Evolutionary conservation across 1,140 invertebrate species (phyloP).

Genomic region (Homalodisca vitripennis): DNA sequence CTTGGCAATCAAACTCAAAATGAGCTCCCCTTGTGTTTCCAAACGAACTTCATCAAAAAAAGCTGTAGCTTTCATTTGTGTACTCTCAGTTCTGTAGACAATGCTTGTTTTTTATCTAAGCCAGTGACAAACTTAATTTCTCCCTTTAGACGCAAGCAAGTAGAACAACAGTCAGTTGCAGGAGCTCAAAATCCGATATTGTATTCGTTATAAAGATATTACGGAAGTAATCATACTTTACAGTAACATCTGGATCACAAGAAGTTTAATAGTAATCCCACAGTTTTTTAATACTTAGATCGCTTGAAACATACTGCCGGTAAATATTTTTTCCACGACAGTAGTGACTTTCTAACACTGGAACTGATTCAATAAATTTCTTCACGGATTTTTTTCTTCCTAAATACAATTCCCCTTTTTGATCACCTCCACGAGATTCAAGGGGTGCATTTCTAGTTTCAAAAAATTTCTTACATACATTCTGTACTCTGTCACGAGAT

Average conservation of each 20-base stretch:
- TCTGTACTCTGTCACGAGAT: too few species aligned
- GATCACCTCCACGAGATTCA: too few species aligned
- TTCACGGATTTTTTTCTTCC: background rate
- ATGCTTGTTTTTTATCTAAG: background rate
- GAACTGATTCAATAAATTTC: background rate
- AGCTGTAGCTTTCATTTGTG: constrained; percentile 8
- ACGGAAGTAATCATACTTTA: too few species aligned
- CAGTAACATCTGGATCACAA: too few species aligned
- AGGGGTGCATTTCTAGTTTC: background rate
- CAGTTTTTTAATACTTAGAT: background rate
- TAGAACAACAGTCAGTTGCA: background rate
- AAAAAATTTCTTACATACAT: background rate
- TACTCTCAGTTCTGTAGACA: background rate
- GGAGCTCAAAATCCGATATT: background rate
- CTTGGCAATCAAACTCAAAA: background rate
- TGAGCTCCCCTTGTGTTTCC: background rate
- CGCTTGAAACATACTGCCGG: too few species aligned
- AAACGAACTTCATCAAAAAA: background rate
- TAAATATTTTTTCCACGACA: too few species aligned
- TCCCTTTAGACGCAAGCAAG: background rate
- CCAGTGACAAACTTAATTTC: background rate
- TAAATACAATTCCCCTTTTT: too few species aligned
- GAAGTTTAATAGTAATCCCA: background rate
- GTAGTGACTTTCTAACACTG: too few species aligned
- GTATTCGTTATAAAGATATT: background rate